Base-by-base conservation (phyloP, 2,888 invertebrate species). In the Monochamus alternatus region DNA sequence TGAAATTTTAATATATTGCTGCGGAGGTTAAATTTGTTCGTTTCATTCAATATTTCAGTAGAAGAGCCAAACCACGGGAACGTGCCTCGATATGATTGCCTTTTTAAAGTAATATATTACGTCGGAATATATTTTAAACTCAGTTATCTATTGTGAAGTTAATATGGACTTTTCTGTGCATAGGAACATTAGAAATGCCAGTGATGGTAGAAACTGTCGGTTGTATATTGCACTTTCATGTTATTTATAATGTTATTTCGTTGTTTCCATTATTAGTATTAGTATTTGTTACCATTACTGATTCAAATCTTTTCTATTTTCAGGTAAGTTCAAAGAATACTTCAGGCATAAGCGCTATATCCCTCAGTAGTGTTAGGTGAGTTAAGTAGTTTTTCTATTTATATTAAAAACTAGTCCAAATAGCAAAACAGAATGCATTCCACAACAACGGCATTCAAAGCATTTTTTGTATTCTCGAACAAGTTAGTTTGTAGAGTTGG, bases 401-500 rank as follows among this genome's bases (percentile, higher is more conserved):
- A 38, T 38, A 38, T 38, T 38, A 38, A 38, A 38, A 38, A 38
- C 7, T 59, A 59, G 8, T 59, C 30, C 10, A 10, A 31, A 8
- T 30, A 30, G 31, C 7, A 32, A 60, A 38, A 38, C 9, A 47
- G 10, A 47, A 12, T 9, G 47, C 10, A 47, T 47, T 47, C 10
- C 47, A 47, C 3, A 47, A 12, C 10, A 47, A 47, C 10, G 10
- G 9, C 9, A 12, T 12, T 47, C 9, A 47, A 47, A 12, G 10
- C 12, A 9, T 47, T 10, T 47, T 47, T 47, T 12, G 5, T 12
- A 10, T 10, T 47, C 47, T 63, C 5, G 14, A 63, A 67, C 67
- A n/a, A 32, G 47, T 38, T 52, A 51, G 51, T 51, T 52, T 43
- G 58, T 65, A n/a, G 44, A 59, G 51, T 62, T 43, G 72, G 72